These are phyloP conservation scores for Danaus chrysippus DNA, from an alignment of 2,888 invertebrate genomes.

Conservation along the genomic window DNA sequence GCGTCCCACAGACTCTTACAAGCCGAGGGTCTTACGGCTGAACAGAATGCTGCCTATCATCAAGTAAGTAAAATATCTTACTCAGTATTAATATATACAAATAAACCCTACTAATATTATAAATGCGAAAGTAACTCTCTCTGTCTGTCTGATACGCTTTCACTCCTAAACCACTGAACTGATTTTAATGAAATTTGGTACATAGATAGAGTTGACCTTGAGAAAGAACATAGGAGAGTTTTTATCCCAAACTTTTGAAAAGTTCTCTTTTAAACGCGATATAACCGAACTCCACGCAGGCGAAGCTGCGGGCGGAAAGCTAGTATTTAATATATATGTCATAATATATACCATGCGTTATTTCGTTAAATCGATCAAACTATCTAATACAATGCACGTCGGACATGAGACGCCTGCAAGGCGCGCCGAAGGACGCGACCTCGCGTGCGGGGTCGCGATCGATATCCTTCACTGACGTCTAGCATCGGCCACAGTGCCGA, in stretches of 20 bases:
- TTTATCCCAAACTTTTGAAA: no score
- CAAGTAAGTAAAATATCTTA: conserved; percentile 78
- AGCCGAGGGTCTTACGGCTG: conserved; percentile 90
- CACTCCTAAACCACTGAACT: no score
- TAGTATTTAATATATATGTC: no score
- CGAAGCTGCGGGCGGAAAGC: no score
- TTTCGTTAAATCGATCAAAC: conserved; percentile 13
- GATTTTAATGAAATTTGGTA: no score
- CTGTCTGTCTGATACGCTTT: no score
- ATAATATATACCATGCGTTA: conserved; percentile 1
- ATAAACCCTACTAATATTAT: no score
- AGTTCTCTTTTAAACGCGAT: no score
- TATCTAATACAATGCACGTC: conserved; percentile 13
- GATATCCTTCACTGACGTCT: conserved; percentile 61
- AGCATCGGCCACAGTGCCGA: conserved; percentile 40
- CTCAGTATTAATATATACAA: conserved; percentile 7
- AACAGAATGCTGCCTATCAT: conserved; percentile 89
- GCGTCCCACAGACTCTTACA: conserved; percentile 89
- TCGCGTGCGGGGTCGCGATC: conserved; percentile 69
- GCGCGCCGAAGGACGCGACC: conserved; percentile 78
- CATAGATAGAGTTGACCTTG: no score
- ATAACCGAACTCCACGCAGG: no score
- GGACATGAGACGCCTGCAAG: conserved; percentile 52
- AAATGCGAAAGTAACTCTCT: no score
- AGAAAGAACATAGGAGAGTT: no score